A percentile compares a stretch with the other conserved stretches of the same genome.
These are phyloP conservation scores for Drosophila grimshawi DNA, from an alignment of 1,140 invertebrate species.

Conservation along the genomic window DNA sequence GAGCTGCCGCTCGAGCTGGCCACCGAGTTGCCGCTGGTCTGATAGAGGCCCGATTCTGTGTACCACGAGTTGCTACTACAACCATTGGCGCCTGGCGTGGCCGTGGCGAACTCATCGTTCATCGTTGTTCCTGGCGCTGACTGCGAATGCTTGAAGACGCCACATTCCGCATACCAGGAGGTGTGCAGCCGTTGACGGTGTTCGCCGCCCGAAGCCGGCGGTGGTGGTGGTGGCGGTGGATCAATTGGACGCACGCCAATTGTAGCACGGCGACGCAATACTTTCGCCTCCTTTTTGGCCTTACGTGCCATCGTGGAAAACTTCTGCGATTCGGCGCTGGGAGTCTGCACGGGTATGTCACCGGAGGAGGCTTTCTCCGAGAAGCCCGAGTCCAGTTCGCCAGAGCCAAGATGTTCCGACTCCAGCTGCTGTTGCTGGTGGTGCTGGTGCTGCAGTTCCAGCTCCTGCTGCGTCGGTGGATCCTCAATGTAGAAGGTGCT, in stretches of 20 bases:
- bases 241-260: constrained; percentile 75
- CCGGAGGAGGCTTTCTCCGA: constrained; percentile 78
- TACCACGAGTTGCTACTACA: constrained; percentile 86
- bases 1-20: constrained; percentile 84
- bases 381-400: constrained; percentile 86
- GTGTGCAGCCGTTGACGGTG: constrained; percentile 39
- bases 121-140: constrained; percentile 18
- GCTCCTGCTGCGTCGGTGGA: constrained; percentile 54
- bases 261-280: constrained; percentile 66
- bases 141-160: constrained; percentile 84
- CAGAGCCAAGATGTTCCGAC: constrained; percentile 72
- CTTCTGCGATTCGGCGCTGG: constrained; percentile 60
- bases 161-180: constrained; percentile 86
- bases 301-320: constrained; percentile 70
- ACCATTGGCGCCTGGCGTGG: constrained; percentile 59
- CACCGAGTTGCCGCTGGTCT: constrained; percentile 85
- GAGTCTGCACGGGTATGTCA: constrained; percentile 24
- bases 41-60: constrained; percentile 87
- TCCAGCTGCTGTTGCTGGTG: constrained; percentile 18
- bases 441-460: constrained; percentile 13
- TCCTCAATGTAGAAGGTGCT: constrained; percentile 89
- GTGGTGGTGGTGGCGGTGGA: constrained; percentile 83
- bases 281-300: constrained; percentile 68
- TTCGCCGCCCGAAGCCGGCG: not conserved
- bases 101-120: constrained; percentile 47